Evolutionary conservation across 2,888 invertebrate genomes (phyloP), one percentile per base, ranked within the genome.

Genomic region (Lochmaea crataegi): DNA sequence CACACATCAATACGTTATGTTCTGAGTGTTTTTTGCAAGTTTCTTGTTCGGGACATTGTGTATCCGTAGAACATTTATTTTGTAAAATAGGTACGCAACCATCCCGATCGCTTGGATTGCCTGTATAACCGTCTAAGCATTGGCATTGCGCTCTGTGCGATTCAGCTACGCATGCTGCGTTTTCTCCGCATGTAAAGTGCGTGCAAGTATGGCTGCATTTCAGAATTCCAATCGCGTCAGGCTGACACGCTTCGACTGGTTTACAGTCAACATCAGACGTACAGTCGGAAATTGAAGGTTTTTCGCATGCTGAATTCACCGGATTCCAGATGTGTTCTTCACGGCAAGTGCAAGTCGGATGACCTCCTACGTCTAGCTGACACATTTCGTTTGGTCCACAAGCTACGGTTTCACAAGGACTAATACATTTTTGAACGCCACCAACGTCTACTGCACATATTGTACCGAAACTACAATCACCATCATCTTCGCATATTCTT

Each of bases 91-190:
- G 90, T 79, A 91, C 90, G 82, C 97, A 97, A n/a, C 97, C 97
- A 78, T 92, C 92, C 32, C 97, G 91, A 83, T 96, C 94, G 82
- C 95, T 95, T 18, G 96, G 95, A 88, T 97, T 97, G 51, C 97
- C 97, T 12, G 92, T 91, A 85, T 91, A 97, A 4, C 96, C 96
- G 53, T 91, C 87, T 18, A 94, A 87, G 84, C 97, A 98, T 82
- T 94, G 93, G 84, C 97, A 98, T 82, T 91, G 91, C 58, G 94
- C 94, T 81, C 89, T 90, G 82, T 95, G 95, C 72, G 90, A 89
- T 75, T 87, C 89, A 0, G 94, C 92, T 2, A 94, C 86, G 86
- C 97, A 97, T 75, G 93, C 90, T 0, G 96, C 93, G 86, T 96
- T 95, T 69, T 91, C 90, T 0, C 96, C 94, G 79, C 96, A 97